Evolutionary conservation across 2,797 vertebrate genomes (phyloP).

Genomic region (Macropus fuliginosus): DNA sequence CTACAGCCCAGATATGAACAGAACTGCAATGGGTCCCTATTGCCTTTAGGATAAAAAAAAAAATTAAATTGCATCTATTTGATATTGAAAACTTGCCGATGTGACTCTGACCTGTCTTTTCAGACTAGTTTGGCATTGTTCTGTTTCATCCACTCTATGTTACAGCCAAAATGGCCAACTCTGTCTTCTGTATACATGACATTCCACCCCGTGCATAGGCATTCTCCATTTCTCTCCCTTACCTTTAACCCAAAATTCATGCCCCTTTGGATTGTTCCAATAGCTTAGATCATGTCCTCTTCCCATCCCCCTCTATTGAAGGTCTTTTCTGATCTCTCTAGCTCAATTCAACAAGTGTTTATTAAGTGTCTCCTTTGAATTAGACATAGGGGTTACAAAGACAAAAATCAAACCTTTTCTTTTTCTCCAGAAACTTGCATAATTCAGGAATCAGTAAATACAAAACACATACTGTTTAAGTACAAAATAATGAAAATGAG

Average conservation of each 20-base stretch:
- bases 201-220: neutral
- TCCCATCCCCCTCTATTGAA: neutral
- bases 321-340: neutral
- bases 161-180: neutral
- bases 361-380: neutral
- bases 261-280: neutral
- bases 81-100: neutral
- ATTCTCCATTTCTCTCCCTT: neutral
- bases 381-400: neutral
- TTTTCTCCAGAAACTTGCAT: neutral
- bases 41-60: neutral
- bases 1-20: neutral
- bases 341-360: neutral
- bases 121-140: neutral
- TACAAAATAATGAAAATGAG: neutral
- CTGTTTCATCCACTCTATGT: neutral
- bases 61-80: neutral
- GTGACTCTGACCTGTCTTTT: neutral
- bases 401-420: neutral
- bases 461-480: neutral
- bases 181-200: neutral
- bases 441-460: neutral
- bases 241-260: neutral
- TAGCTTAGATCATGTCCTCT: neutral
- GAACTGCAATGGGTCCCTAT: neutral